Percentiles rank a stretch among this genome's conserved stretches.
phyloP scores from a whole-genome alignment of 2,113 vertebrate genomes.

The Prinia subflava region DNA sequence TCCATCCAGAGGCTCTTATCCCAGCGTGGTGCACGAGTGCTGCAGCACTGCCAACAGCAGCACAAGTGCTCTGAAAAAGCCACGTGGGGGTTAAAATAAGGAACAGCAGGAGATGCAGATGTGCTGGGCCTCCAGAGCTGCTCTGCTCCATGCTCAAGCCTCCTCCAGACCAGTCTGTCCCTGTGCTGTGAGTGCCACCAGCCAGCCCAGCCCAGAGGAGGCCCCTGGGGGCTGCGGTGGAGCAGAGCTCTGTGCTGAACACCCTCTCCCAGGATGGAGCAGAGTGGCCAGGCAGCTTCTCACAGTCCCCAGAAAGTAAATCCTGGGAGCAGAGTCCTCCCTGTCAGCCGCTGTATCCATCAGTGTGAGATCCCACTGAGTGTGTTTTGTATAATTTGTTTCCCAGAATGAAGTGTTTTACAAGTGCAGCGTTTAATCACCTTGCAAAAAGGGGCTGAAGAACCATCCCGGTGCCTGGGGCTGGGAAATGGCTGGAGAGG shows the following conservation, averaged over 20 bases:
- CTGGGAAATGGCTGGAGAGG: not conserved
- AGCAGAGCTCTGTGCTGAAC: not conserved
- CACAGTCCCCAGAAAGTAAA: not conserved
- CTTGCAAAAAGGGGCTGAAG: not conserved
- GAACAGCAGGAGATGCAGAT: not conserved
- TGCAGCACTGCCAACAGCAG: not conserved
- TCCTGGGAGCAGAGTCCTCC: not conserved
- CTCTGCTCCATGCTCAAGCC: rapidly evolving
- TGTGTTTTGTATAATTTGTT: conserved; percentile 25
- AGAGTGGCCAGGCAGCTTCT: not conserved
- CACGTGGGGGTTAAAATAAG: not conserved
- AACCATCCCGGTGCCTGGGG: not conserved
- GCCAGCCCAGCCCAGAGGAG: not conserved
- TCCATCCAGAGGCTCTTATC: not conserved
- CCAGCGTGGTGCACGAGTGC: not conserved
- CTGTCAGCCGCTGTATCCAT: not conserved
- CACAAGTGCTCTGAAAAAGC: not conserved
- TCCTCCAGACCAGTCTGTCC: not conserved
- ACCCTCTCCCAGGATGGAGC: not conserved
- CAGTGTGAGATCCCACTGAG: not conserved
- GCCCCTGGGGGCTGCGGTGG: not conserved
- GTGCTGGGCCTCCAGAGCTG: not conserved
- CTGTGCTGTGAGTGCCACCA: rapidly evolving
- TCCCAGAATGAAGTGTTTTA: conserved; percentile 21
- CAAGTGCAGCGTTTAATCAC: conserved; percentile 28